phyloP scores from a whole-genome alignment of 2,797 vertebrate species.

The Artibeus jamaicensis region DNA sequence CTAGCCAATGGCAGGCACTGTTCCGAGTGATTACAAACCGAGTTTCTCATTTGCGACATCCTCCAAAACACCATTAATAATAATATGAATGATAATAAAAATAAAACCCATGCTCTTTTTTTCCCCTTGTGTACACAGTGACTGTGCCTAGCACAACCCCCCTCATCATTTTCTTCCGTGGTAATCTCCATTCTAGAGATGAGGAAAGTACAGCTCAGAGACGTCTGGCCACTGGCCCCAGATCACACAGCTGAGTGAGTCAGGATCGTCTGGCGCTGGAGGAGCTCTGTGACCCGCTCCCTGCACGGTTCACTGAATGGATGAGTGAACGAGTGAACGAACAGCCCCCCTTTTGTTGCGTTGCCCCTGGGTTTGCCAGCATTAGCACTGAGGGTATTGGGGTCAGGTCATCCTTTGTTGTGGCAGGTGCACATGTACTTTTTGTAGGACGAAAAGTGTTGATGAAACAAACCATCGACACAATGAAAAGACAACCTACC shows the following conservation, averaged over 20 bases:
- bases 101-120: not conserved
- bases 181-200: not conserved
- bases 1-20: not conserved
- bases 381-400: accelerated
- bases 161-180: not conserved
- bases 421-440: not conserved
- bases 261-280: not conserved
- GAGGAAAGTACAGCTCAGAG: not conserved
- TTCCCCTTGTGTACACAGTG: too few species aligned
- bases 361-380: not conserved
- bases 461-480: too few species aligned
- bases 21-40: not conserved
- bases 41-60: not conserved
- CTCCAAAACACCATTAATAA: not conserved
- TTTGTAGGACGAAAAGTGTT: accelerated
- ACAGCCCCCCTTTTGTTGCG: not conserved
- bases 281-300: accelerated
- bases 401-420: too few species aligned
- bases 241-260: not conserved
- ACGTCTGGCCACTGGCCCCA: not conserved
- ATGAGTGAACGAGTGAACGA: not conserved
- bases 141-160: not conserved
- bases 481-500: too few species aligned
- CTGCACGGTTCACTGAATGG: not conserved
- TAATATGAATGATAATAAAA: not conserved